These are phyloP conservation scores for Nowickia ferox DNA, from an alignment of 2,888 invertebrate species.

Conservation along the genomic window DNA sequence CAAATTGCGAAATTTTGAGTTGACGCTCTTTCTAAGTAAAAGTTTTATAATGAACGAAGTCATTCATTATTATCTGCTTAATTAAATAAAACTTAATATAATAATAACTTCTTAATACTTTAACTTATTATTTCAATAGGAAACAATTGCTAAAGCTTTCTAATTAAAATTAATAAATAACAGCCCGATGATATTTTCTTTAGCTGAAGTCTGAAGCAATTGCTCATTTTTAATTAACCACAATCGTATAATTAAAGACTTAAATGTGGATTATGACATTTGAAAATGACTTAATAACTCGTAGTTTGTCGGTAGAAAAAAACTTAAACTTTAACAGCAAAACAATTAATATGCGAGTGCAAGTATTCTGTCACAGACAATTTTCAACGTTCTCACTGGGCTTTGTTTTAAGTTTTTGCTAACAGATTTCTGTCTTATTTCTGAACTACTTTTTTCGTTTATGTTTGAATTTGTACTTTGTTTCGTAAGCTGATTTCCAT, in stretches of 20 bases:
- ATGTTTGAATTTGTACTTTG: constrained; percentile 60
- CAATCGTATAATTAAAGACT: constrained; percentile 53
- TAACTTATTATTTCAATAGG: background rate
- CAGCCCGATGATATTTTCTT: background rate
- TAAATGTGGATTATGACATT: constrained; percentile 55
- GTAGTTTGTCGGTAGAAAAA: constrained; percentile 37
- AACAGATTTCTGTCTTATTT: constrained; percentile 22
- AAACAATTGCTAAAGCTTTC: constrained; percentile 4
- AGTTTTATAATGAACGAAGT: too few species aligned
- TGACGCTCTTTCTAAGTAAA: too few species aligned
- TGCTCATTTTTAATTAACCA: constrained; percentile 61
- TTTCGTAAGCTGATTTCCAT: constrained; percentile 65
- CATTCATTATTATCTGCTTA: too few species aligned
- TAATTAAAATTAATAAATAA: background rate
- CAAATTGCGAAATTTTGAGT: too few species aligned
- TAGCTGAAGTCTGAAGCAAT: constrained; percentile 27
- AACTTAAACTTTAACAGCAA: constrained; percentile 2
- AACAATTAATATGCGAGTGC: constrained; percentile 31
- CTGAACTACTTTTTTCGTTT: constrained; percentile 53
- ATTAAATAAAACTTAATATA: too few species aligned
- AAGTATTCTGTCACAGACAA: constrained; percentile 31
- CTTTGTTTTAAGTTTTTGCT: constrained; percentile 17
- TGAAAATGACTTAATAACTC: constrained; percentile 29
- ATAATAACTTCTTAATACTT: too few species aligned
- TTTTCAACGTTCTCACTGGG: constrained; percentile 48